Percentiles rank a stretch among this genome's conserved stretches.
Conservation (phyloP, 2,113 vertebrate genomes). For the Gila orcuttii region DNA sequence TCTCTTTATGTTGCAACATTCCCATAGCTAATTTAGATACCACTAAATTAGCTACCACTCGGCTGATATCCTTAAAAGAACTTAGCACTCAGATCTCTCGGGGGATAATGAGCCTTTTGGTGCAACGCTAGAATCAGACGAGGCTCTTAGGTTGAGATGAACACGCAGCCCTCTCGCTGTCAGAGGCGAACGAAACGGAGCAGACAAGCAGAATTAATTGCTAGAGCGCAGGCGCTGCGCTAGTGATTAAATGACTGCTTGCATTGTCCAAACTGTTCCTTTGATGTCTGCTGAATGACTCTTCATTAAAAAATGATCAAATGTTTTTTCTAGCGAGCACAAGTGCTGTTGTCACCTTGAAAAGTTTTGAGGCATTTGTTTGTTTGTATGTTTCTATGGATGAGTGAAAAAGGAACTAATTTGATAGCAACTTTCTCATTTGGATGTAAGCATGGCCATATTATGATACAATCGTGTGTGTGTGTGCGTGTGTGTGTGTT, state of each 20-base stretch:
- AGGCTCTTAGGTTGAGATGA: constrained; percentile 11
- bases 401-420: background rate
- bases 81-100: background rate
- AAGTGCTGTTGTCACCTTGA: constrained; percentile 47
- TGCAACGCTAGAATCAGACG: background rate
- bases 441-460: constrained; percentile 2
- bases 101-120: constrained; percentile 13
- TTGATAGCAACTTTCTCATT: background rate
- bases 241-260: constrained; percentile 54
- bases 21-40: background rate
- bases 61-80: constrained; percentile 9
- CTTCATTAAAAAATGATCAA: constrained; percentile 57
- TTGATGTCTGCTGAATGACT: constrained; percentile 50
- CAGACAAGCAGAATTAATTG: constrained; percentile 54
- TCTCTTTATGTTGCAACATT: background rate
- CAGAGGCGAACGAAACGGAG: constrained; percentile 23
- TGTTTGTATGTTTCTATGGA: background rate
- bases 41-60: background rate
- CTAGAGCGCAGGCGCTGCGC: background rate
- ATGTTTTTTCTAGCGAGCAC: constrained; percentile 3
- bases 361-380: constrained; percentile 42
- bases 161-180: constrained; percentile 7
- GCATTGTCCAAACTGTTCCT: constrained; percentile 45
- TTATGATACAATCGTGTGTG: background rate
- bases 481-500: constrained; percentile 3